Evolutionary conservation across 2,888 invertebrate genomes (phyloP), one percentile per base, ranked within the genome.

Genomic region (Slavum lentiscoides): DNA sequence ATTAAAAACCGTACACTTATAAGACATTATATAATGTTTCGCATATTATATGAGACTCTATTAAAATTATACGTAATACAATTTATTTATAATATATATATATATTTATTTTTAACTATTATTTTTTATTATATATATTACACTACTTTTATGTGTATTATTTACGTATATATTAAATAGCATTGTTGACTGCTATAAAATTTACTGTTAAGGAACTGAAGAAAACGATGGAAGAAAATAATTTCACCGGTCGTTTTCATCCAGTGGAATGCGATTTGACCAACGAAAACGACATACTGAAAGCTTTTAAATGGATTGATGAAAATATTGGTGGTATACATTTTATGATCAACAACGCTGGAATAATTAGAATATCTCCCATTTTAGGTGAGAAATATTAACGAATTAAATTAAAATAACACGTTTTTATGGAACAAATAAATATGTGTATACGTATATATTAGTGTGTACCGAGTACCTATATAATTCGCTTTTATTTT

Each of bases 221-320:
- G 39, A 66, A 23, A 64, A 17, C 2, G 9, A 69, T 69, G 59
- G 69, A 69, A 19, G 64, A 77, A 61, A 61, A 69, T 8, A 69
- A 77, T 30, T 61, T 61, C 39, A n/a, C 19, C 23, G 76, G 69
- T 49, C 30, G 3, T 3, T 77, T 77, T 69, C 21, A 69, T 62
- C 37, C 69, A 39, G 9, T 77, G 11, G 17, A 2, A 5, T 77
- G 76, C 43, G 69, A 77, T 37, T 49, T 77, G 8, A 61, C 61
- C 0, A n/a, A 77, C 39, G 61, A 61, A 62, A 53, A 61, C n/a
- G 69, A 77, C 1, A 69, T 77, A 53, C 17, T 77, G 39, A 49
- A 61, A 9, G 49, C 69, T 77, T 77, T 77, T 23, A 61, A 69
- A 69, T 77, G 76, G 76, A 77, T 77, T 13, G 76, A 77, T 8